A percentile compares a stretch with the other conserved stretches of the same genome.
phyloP scores from a whole-genome alignment of 2,113 vertebrate genomes.

The Sinocyclocheilus maitianheensis region DNA sequence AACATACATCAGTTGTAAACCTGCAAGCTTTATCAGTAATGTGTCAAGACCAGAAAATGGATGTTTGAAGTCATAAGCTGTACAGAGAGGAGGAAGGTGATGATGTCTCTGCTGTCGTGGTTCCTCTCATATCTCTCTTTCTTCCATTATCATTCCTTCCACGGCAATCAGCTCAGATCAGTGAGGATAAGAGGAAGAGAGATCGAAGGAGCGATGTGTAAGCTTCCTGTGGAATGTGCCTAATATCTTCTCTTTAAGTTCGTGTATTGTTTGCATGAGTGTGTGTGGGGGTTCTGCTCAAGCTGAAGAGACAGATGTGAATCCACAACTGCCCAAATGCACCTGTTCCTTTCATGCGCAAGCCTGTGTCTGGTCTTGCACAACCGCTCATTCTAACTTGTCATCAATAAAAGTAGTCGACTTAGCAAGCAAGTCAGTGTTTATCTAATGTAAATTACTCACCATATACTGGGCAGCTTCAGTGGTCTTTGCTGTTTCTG shows the following conservation, averaged over 20 bases:
- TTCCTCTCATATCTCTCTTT: slow-evolving; percentile 59
- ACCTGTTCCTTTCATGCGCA: slow-evolving; percentile 22
- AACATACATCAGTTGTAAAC: too few relatives aligned
- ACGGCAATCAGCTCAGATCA: slow-evolving; percentile 69
- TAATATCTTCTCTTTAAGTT: not conserved
- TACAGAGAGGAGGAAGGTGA: slow-evolving; percentile 34
- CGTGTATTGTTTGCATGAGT: slow-evolving; percentile 28
- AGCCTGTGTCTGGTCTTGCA: not conserved
- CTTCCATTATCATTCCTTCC: slow-evolving; percentile 66
- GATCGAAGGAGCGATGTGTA: slow-evolving; percentile 64
- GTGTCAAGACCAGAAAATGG: not conserved
- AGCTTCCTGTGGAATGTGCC: slow-evolving; percentile 75
- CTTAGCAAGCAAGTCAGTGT: not conserved
- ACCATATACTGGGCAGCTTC: not conserved
- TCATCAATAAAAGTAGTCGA: not conserved
- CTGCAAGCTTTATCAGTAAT: too few relatives aligned
- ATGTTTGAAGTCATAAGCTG: not conserved
- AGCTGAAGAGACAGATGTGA: not conserved
- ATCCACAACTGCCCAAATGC: not conserved
- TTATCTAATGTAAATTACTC: slow-evolving; percentile 17
- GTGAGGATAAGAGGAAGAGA: slow-evolving; percentile 63
- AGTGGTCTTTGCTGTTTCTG: not conserved
- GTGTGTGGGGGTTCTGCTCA: not conserved
- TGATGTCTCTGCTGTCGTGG: slow-evolving; percentile 14
- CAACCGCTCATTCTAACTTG: not conserved